Base-by-base conservation (phyloP, 2,888 invertebrate genomes). In the Sialis lutaria region DNA sequence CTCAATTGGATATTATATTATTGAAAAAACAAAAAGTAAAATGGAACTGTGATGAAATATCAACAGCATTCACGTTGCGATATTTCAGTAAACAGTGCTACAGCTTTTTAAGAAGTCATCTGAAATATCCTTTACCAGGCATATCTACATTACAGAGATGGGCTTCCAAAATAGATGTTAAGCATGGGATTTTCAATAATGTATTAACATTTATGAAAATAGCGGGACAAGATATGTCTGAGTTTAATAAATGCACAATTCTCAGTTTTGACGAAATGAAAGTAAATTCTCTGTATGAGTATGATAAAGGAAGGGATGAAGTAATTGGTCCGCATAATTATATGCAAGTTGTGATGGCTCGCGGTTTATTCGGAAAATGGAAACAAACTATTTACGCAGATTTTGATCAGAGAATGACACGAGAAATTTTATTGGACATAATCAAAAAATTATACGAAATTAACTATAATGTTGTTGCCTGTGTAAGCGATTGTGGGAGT, bases 351-450 rank as follows among this genome's bases (percentile, higher is more conserved):
- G 46, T 53, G 8, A 51, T 56, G 48, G 51, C 50, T 22, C 45
- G 54, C 45, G 54, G 56, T 6, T 33, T 56, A 8, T 50, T 49
- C 45, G 51, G 40, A 5, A 50, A 52, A n/a, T 56, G 54, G 55
- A 53, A 57, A 32, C 56, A 57, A 32, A 53, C 53, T 32, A 48
- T 55, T 13, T 57, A 49, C 45, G 13, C 52, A 6, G 50, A 49
- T 32, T 57, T 55, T 45, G 56, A 56, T 42, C 33, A 50, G 37
- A 53, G 51, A 45, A 53, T 57, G 44, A 54, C 54, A n/a, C 22
- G 47, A 37, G 47, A 49, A 3, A 22, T 22, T 22, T 22, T 22
- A 22, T 22, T 22, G 22, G 22, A 22, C 22, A 22, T 22, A 22
- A 22, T 22, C 4, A 22, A 22, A 22, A 22, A 22, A 22, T 22